Evolutionary conservation across 2,113 vertebrate genomes (phyloP).

Genomic region (Rhagologus leucostigma): DNA sequence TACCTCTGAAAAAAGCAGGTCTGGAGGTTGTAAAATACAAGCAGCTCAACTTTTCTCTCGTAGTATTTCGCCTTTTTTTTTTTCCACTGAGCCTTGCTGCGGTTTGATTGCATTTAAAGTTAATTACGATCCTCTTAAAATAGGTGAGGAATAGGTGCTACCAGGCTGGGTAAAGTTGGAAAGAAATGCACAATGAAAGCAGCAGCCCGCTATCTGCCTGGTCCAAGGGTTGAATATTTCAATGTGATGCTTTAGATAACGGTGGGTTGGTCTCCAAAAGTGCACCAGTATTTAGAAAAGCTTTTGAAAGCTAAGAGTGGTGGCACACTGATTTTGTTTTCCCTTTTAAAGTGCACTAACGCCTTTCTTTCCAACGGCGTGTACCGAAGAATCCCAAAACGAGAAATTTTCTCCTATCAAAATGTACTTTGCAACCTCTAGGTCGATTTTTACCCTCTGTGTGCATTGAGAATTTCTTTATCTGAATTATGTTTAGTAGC

Average conservation of each 20-base stretch:
- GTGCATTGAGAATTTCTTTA: slow-evolving; percentile 12
- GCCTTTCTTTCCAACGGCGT: slow-evolving; percentile 18
- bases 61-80: slow-evolving; percentile 10
- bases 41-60: slow-evolving; percentile 35
- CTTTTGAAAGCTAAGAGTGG: slow-evolving; percentile 5
- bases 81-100: neutral
- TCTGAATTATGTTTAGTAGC: neutral
- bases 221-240: neutral
- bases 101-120: slow-evolving; percentile 46
- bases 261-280: slow-evolving; percentile 62
- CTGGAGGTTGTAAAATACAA: slow-evolving; percentile 63
- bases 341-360: neutral
- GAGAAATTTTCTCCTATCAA: neutral
- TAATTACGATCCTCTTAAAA: slow-evolving; percentile 51
- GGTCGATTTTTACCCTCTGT: slow-evolving; percentile 20
- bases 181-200: slow-evolving; percentile 33
- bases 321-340: slow-evolving; percentile 1
- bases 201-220: slow-evolving; percentile 17
- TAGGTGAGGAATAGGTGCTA: slow-evolving; percentile 67
- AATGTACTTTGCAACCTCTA: slow-evolving; percentile 52
- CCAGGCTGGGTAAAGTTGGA: slow-evolving; percentile 47
- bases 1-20: slow-evolving; percentile 60
- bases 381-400: neutral
- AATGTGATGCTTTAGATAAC: slow-evolving; percentile 40
- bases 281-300: slow-evolving; percentile 41